A percentile compares a stretch with the other conserved stretches of the same genome.
Evolutionary conservation across 1,140 invertebrate genomes (phyloP).

Genomic region (Pogonomyrmex californicus): DNA sequence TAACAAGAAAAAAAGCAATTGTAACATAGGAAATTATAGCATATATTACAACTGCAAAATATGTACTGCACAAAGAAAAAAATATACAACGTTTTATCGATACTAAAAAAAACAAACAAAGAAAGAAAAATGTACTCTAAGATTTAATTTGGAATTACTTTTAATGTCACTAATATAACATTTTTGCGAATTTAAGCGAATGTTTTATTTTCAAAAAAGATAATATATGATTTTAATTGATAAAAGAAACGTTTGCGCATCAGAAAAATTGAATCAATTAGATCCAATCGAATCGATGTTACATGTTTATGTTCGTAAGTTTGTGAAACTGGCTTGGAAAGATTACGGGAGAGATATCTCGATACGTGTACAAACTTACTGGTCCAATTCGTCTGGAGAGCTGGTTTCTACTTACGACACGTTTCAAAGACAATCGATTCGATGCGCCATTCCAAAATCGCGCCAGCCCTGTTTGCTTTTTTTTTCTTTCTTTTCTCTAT

Average conservation of each 20-base stretch:
- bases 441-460: constrained; percentile 74
- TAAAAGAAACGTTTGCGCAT: neutral
- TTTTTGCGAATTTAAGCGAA: neutral
- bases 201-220: neutral
- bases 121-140: neutral
- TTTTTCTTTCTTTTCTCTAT: constrained; percentile 68
- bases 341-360: constrained; percentile 60
- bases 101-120: neutral
- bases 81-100: constrained; percentile 10
- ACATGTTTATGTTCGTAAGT: constrained; percentile 12
- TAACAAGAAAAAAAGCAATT: constrained; percentile 47
- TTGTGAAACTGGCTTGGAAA: constrained; percentile 61
- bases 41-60: neutral
- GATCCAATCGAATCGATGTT: constrained; percentile 6
- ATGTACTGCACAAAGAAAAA: constrained; percentile 26
- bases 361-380: constrained; percentile 70
- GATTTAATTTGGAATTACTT: neutral
- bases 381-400: constrained; percentile 74
- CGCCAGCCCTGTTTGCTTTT: constrained; percentile 64
- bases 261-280: constrained; percentile 1
- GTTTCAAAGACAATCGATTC: constrained; percentile 75
- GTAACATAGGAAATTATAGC: constrained; percentile 2
- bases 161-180: neutral
- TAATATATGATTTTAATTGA: neutral
- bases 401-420: constrained; percentile 77